phyloP scores from a whole-genome alignment of 2,113 vertebrate genomes.

The Cnemophilus loriae region DNA sequence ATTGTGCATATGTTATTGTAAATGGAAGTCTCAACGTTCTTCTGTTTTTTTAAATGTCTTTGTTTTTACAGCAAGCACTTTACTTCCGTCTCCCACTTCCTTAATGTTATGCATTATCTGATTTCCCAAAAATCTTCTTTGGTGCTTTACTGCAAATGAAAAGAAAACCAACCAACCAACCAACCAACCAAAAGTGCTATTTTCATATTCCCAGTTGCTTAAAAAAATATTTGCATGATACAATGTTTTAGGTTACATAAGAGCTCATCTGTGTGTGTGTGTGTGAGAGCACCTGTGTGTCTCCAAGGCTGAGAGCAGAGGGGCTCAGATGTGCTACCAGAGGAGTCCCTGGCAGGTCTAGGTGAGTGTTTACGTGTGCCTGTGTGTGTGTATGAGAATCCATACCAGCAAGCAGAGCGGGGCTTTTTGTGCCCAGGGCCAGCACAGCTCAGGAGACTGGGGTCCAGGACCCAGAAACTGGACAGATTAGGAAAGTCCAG shows the following conservation, averaged over 20 bases:
- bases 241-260: not conserved
- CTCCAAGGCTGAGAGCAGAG: not conserved
- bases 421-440: not conserved
- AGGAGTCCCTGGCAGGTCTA: not conserved
- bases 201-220: not conserved
- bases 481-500: not conserved
- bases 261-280: not conserved
- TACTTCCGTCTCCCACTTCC: not conserved
- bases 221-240: not conserved
- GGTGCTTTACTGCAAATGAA: not conserved
- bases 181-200: not conserved
- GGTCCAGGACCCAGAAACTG: not conserved
- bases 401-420: not conserved
- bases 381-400: not conserved
- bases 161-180: not conserved
- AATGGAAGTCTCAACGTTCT: not conserved
- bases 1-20: not conserved
- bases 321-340: not conserved
- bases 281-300: not conserved
- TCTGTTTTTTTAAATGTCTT: not conserved
- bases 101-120: not conserved
- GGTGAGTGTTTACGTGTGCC: not conserved
- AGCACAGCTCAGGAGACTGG: rapidly evolving
- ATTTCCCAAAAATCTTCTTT: not conserved
- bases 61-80: not conserved